Evolutionary conservation across 2,113 vertebrate genomes (phyloP), one percentile per base, ranked within the genome.

Genomic region (Amia ocellicauda): DNA sequence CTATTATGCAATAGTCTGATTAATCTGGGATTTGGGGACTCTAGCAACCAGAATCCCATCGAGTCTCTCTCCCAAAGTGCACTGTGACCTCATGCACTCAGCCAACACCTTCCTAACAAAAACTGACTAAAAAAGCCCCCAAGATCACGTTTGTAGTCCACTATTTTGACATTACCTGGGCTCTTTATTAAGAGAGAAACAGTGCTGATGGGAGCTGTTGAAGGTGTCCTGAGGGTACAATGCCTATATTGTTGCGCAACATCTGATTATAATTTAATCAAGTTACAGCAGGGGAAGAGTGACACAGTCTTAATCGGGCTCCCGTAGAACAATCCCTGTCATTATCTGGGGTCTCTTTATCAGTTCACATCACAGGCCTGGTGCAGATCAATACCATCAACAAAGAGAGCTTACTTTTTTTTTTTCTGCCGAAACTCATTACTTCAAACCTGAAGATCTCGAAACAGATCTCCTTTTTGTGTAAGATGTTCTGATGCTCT

Each of bases 281-380:
- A 23, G 23, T 13, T 20, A 42, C 8, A 17, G 36, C 23, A 27
- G 41, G 23, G 43, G 26, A 47, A 26, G n/a, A n/a, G 17, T 4
- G 51, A 36, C 31, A 54, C 51, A 79, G 73, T 79, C 77, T 82
- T 56, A 51, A 82, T 75, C 77, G 74, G 80, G 76, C 78, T 88
- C 76, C 82, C 84, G 89, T 87, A 85, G 85, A 90, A 90, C 90
- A 89, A 91, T 91, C 88, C 85, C 89, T 91, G 79, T 76, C 80
- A 86, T 91, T 89, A 91, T 87, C 88, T 90, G 80, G 83, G 84
- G 81, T 86, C 79, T 58, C 82, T 87, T 85, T 89, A 87, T 86
- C 86, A 90, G 89, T 88, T 86, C 23, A 89, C 86, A 86, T 89
- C 86, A 83, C 78, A 74, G 66, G 62, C 72, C 68, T 68, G 68